Conservation (phyloP, 2,888 invertebrate genomes). For the Ecliptopera silaceata region DNA sequence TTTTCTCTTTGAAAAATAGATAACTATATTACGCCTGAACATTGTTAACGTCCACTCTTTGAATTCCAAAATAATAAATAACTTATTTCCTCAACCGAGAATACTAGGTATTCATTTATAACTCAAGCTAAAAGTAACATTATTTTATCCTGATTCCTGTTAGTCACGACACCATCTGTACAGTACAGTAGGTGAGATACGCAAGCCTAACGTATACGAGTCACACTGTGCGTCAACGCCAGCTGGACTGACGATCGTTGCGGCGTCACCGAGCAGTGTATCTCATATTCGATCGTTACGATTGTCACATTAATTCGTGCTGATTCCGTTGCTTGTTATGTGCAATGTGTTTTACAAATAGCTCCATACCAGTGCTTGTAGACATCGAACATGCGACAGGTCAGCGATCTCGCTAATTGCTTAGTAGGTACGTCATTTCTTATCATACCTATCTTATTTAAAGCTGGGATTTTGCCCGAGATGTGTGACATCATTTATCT, state of each 20-base stretch:
- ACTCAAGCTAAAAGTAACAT: not conserved
- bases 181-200: no score
- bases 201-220: no score
- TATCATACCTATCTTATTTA: not conserved
- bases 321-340: no score
- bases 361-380: not conserved
- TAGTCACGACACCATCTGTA: constrained; percentile 16
- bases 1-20: no score
- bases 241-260: no score
- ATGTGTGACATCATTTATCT: not conserved
- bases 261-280: no score
- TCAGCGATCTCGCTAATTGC: not conserved
- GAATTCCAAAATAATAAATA: no score
- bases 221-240: no score
- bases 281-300: no score
- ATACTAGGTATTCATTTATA: constrained; percentile 3
- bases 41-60: no score
- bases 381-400: not conserved
- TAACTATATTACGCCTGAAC: no score
- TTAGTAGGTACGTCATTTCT: not conserved
- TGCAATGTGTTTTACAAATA: not conserved
- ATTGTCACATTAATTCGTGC: no score
- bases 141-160: constrained; percentile 15
- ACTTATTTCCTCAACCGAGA: not conserved
- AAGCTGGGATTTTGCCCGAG: not conserved